Evolutionary conservation across 2,888 invertebrate species (phyloP).

Genomic region (Drepanosiphum platanoidis): DNA sequence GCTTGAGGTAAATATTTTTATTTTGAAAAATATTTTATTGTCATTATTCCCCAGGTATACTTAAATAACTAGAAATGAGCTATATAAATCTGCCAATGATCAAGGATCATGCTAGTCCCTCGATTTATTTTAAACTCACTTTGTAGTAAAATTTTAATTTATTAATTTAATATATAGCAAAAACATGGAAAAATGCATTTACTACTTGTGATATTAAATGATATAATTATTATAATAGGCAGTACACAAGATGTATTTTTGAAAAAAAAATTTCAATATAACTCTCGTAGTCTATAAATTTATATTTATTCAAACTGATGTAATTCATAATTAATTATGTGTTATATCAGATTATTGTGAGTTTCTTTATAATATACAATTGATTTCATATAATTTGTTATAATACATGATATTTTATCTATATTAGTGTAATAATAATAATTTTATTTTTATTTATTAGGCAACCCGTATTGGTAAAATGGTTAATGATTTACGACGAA

Average conservation of each 20-base stretch:
- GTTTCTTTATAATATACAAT: too few species aligned
- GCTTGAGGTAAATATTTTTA: slow-evolving; percentile 77
- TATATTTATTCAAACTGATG: too few species aligned
- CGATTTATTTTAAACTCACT: not conserved
- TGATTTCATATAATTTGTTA: not conserved
- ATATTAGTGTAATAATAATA: not conserved
- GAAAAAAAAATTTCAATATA: not conserved
- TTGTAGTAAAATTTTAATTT: not conserved
- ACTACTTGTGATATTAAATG: too few species aligned
- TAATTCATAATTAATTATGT: too few species aligned
- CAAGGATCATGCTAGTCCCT: not conserved
- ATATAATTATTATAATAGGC: too few species aligned
- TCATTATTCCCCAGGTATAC: not conserved
- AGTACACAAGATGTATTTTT: not conserved
- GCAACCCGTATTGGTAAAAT: slow-evolving; percentile 93
- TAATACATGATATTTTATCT: not conserved
- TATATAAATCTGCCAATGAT: not conserved
- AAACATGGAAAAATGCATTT: too few species aligned
- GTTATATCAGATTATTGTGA: too few species aligned
- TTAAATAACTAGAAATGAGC: not conserved
- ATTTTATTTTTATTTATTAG: slow-evolving; percentile 69
- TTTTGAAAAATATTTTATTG: not conserved
- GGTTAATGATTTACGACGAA: slow-evolving; percentile 89
- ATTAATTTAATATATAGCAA: not conserved
- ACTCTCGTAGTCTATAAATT: too few species aligned